phyloP scores from a whole-genome alignment of 2,797 vertebrate genomes.

The Linurgus olivaceus region DNA sequence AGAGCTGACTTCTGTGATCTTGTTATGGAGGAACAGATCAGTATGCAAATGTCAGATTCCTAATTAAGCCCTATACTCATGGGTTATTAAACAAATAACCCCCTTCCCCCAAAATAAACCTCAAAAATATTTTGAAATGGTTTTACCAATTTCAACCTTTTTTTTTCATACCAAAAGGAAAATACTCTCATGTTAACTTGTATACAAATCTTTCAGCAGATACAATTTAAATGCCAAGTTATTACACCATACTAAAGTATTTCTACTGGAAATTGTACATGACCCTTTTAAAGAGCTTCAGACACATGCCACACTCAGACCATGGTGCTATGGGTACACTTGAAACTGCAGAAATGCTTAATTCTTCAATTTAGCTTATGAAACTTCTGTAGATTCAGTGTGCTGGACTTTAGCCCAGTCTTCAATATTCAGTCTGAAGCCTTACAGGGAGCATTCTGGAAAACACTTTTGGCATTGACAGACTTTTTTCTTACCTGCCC shows the following conservation, averaged over 20 bases:
- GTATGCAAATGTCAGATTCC: neutral
- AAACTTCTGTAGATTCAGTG: neutral
- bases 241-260: neutral
- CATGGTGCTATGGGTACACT: neutral
- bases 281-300: neutral
- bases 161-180: neutral
- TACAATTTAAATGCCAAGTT: neutral
- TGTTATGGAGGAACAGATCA: neutral
- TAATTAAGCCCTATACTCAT: neutral
- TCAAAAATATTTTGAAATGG: neutral
- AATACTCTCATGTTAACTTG: neutral
- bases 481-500: conserved; percentile 24
- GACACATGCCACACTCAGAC: neutral
- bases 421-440: neutral
- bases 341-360: conserved; percentile 22
- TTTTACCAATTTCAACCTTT: neutral
- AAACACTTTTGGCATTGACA: neutral
- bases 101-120: neutral
- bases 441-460: neutral
- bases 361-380: neutral
- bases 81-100: neutral
- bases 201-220: conserved; percentile 30
- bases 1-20: neutral
- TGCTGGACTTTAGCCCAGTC: conserved; percentile 32
- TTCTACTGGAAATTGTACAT: conserved; percentile 3